A percentile compares a stretch with the other conserved stretches of the same genome.
Evolutionary conservation across 2,888 invertebrate genomes (phyloP).

Genomic region (Adineta ricciae): DNA sequence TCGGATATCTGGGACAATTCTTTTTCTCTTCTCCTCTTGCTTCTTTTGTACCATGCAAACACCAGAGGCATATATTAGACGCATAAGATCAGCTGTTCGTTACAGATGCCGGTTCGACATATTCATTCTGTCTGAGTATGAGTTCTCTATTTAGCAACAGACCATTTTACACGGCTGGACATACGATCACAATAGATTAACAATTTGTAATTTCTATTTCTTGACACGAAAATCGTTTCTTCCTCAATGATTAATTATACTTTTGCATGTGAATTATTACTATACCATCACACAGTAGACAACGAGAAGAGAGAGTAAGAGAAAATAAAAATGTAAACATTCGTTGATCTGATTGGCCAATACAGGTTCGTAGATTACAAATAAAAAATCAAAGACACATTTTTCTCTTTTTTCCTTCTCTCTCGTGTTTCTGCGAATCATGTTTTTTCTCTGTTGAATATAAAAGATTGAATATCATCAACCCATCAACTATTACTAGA

Average conservation of each 20-base stretch:
- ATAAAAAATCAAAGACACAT: neutral
- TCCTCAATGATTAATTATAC: neutral
- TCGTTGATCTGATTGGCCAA: neutral
- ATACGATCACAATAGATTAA: neutral
- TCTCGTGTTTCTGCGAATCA: neutral
- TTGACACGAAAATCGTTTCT: neutral
- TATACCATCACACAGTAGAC: neutral
- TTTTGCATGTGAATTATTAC: neutral
- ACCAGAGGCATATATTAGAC: neutral
- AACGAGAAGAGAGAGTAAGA: neutral
- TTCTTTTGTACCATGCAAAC: no score
- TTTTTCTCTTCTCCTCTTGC: no score
- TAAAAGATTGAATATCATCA: neutral
- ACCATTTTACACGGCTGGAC: neutral
- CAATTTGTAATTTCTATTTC: neutral
- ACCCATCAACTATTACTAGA: neutral
- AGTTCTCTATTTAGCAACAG: neutral
- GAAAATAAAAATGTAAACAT: neutral
- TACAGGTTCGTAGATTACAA: neutral
- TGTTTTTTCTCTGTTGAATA: neutral
- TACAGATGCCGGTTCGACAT: neutral
- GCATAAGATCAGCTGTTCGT: neutral
- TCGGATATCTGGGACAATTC: neutral
- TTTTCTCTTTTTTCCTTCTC: neutral
- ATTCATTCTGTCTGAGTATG: neutral